Evolutionary conservation across 2,113 vertebrate genomes (phyloP).

Genomic region (Epinephelus lanceolatus): DNA sequence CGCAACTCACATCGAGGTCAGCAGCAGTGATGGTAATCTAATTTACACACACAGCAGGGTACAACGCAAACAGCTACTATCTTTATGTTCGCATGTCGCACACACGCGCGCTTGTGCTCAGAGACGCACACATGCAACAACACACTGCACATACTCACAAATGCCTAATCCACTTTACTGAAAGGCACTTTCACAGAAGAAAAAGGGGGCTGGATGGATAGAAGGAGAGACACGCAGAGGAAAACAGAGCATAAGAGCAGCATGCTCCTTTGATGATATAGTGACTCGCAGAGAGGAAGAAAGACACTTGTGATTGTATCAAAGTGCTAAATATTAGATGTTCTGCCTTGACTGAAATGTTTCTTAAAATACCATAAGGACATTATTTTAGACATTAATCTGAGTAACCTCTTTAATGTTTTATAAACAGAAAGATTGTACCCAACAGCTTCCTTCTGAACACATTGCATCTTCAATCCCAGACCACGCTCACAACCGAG

Average conservation of each 20-base stretch:
- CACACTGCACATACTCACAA: slow-evolving; percentile 5
- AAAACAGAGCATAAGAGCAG: not conserved
- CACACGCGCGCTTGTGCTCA: not conserved
- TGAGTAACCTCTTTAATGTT: not conserved
- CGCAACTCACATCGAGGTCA: slow-evolving; percentile 75
- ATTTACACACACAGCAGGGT: slow-evolving; percentile 65
- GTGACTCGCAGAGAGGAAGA: not conserved
- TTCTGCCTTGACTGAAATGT: not conserved
- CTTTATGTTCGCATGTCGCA: slow-evolving; percentile 44
- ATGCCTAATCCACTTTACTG: slow-evolving; percentile 40
- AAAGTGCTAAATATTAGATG: not conserved
- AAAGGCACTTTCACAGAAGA: slow-evolving; percentile 33
- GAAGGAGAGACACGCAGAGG: not conserved
- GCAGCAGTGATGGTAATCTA: slow-evolving; percentile 75
- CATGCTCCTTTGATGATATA: not conserved
- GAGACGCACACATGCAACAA: not conserved
- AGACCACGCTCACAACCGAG: not conserved
- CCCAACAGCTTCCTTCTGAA: not conserved
- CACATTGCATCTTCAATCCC: not conserved
- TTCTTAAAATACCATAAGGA: not conserved
- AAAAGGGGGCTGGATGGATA: not conserved
- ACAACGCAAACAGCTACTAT: slow-evolving; percentile 46
- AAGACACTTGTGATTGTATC: not conserved
- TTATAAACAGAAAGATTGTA: not conserved
- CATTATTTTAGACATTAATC: not conserved